Percentiles rank a stretch among this genome's conserved stretches.
Evolutionary conservation across 2,888 invertebrate species (phyloP).

Genomic region (Agrotis puta): DNA sequence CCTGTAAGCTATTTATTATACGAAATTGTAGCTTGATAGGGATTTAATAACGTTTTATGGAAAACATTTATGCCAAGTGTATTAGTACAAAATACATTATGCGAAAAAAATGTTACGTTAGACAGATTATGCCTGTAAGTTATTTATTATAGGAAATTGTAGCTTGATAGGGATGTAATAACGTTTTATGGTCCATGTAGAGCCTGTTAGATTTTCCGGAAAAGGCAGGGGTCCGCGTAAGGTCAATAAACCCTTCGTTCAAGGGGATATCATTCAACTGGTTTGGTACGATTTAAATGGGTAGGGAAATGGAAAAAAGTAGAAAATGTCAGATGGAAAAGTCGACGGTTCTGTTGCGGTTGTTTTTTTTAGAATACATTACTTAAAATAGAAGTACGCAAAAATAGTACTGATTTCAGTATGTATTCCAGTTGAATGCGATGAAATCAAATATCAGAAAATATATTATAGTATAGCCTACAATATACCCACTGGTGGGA

Average conservation of each 20-base stretch:
- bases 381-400: background rate
- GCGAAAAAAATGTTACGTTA: too few species aligned
- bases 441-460: too few species aligned
- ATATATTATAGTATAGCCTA: too few species aligned
- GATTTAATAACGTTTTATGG: constrained; percentile 7
- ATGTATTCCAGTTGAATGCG: too few species aligned
- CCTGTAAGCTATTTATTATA: too few species aligned
- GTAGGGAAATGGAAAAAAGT: background rate
- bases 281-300: constrained; percentile 23
- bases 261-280: constrained; percentile 40
- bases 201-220: constrained; percentile 35
- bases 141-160: constrained; percentile 11
- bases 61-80: too few species aligned
- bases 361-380: background rate
- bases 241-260: constrained; percentile 52
- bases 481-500: too few species aligned
- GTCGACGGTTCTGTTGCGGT: background rate
- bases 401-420: too few species aligned
- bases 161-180: constrained; percentile 1
- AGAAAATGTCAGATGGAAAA: background rate
- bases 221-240: constrained; percentile 37
- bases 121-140: background rate
- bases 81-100: too few species aligned
- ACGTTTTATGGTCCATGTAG: constrained; percentile 15
- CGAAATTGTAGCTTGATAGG: too few species aligned